A percentile compares a stretch with the other conserved stretches of the same genome.
Evolutionary conservation across 2,888 invertebrate species (phyloP).

Genomic region (Tinea pellionella): DNA sequence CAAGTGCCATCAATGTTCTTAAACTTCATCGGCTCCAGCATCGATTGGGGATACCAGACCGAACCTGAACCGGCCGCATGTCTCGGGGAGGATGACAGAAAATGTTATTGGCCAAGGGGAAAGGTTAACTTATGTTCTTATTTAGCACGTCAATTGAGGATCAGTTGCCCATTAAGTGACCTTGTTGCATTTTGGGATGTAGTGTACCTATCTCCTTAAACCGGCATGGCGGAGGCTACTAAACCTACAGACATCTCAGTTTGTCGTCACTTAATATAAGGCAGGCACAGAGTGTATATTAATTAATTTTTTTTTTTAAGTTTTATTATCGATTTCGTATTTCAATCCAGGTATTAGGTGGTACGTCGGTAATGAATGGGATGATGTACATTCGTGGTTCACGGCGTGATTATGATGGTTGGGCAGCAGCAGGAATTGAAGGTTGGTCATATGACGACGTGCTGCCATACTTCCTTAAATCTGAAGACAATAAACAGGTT

Average conservation of each 20-base stretch:
- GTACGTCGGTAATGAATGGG: slow-evolving; percentile 93
- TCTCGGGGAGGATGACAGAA: slow-evolving; percentile 74
- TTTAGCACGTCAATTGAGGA: too few relatives aligned
- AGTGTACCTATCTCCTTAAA: too few relatives aligned
- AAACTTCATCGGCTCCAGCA: slow-evolving; percentile 86
- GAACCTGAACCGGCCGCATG: slow-evolving; percentile 86
- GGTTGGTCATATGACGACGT: slow-evolving; percentile 93
- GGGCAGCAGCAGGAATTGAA: slow-evolving; percentile 86
- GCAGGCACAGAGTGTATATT: too few relatives aligned
- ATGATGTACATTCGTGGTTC: slow-evolving; percentile 97
- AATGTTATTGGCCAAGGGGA: slow-evolving; percentile 88
- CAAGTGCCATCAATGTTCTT: slow-evolving; percentile 92
- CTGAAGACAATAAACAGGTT: slow-evolving; percentile 79
- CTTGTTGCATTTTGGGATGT: too few relatives aligned
- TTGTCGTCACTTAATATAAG: too few relatives aligned
- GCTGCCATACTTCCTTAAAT: slow-evolving; percentile 89
- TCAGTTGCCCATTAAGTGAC: too few relatives aligned
- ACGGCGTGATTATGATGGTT: slow-evolving; percentile 86
- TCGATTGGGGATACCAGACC: slow-evolving; percentile 90
- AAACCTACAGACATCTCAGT: too few relatives aligned
- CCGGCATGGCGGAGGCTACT: too few relatives aligned
- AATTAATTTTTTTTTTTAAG: too few relatives aligned
- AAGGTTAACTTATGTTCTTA: slow-evolving; percentile 68
- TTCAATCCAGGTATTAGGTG: slow-evolving; percentile 90
- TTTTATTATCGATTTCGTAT: too few relatives aligned